A percentile compares a stretch with the other conserved stretches of the same genome.
These are phyloP conservation scores for Aphis gossypii DNA, from an alignment of 1,140 invertebrate genomes.

Conservation along the genomic window DNA sequence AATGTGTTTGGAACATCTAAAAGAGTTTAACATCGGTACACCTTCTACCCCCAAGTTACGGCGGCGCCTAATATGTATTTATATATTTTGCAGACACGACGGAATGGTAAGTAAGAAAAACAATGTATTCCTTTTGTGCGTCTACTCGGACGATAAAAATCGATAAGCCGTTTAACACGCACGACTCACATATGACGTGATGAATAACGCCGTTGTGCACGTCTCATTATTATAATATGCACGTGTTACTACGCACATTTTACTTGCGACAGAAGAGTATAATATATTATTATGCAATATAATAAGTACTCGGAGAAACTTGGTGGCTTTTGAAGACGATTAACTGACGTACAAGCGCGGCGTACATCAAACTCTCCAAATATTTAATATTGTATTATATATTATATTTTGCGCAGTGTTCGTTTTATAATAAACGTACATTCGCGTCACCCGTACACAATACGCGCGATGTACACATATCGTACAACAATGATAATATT, in stretches of 20 bases:
- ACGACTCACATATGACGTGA: neutral
- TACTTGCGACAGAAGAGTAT: neutral
- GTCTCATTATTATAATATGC: neutral
- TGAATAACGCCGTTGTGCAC: neutral
- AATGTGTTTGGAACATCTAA: too few relatives aligned
- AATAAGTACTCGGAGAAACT: neutral
- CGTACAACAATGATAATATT: neutral
- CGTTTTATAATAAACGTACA: neutral
- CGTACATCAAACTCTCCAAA: neutral
- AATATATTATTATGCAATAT: neutral
- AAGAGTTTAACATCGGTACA: neutral
- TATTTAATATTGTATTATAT: neutral
- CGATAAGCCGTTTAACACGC: conserved; percentile 11
- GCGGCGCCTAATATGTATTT: neutral
- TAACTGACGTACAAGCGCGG: neutral
- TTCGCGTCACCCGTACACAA: neutral
- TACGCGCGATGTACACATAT: neutral
- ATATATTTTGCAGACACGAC: neutral
- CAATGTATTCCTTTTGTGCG: neutral
- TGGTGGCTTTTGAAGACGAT: neutral
- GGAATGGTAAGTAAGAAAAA: neutral
- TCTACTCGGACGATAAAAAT: neutral
- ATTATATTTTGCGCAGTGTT: neutral
- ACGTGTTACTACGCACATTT: neutral
- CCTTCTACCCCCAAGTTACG: neutral